Evolutionary conservation across 1,140 invertebrate species (phyloP).

Genomic region (Drosophila pseudoobscura): DNA sequence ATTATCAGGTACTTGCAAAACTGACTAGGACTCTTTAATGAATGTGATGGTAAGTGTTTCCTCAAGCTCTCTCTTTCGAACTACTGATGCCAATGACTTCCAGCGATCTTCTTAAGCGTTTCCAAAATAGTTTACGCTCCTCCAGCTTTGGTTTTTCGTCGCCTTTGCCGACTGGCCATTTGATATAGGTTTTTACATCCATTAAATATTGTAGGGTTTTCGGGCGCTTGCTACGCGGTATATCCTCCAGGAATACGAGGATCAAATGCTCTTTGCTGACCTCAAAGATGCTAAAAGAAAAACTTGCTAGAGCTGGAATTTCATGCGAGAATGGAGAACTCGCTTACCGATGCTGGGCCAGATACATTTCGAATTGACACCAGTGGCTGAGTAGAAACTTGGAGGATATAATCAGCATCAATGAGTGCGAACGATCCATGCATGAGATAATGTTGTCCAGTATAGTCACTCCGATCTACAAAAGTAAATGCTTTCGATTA

Average conservation of each 20-base stretch:
- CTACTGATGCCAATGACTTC: slow-evolving; percentile 53
- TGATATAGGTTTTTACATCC: slow-evolving; percentile 87
- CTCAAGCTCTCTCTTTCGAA: slow-evolving; percentile 39
- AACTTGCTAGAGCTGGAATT: background rate
- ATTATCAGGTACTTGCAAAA: slow-evolving; percentile 65
- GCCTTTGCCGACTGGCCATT: slow-evolving; percentile 84
- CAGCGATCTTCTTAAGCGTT: slow-evolving; percentile 67
- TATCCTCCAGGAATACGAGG: slow-evolving; percentile 86
- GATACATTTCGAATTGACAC: slow-evolving; percentile 88
- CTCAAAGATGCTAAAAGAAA: slow-evolving; percentile 84
- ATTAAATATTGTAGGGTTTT: slow-evolving; percentile 87
- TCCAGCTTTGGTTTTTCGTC: slow-evolving; percentile 42
- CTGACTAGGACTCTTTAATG: slow-evolving; percentile 58
- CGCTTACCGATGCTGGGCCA: slow-evolving; percentile 86
- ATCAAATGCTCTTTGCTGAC: slow-evolving; percentile 86
- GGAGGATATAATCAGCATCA: slow-evolving; percentile 86
- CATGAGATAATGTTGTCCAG: slow-evolving; percentile 87
- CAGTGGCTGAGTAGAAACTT: slow-evolving; percentile 86
- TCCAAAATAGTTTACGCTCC: slow-evolving; percentile 82
- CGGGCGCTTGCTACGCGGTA: slow-evolving; percentile 85
- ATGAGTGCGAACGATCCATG: slow-evolving; percentile 86
- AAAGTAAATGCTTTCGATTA: background rate
- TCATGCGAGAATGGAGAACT: no score
- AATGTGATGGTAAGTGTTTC: background rate
- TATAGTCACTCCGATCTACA: slow-evolving; percentile 86